phyloP scores from a whole-genome alignment of 2,888 invertebrate genomes.

The Myopa tessellatipennis region DNA sequence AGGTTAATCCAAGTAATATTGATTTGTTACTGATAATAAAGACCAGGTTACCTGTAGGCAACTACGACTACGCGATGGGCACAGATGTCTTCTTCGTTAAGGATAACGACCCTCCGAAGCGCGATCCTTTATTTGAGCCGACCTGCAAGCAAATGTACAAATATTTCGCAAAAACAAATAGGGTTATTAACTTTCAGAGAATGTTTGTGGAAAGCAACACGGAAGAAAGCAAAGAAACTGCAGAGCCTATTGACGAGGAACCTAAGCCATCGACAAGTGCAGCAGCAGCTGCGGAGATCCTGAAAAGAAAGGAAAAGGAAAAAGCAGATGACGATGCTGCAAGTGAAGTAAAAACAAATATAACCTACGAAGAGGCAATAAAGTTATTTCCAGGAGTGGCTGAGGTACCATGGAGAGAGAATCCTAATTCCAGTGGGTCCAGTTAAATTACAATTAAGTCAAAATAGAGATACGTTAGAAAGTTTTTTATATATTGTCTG shows the following conservation, averaged over 20 bases:
- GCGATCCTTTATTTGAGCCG: slow-evolving; percentile 72
- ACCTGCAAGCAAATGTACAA: slow-evolving; percentile 72
- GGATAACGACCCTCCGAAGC: slow-evolving; percentile 68
- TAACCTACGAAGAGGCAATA: slow-evolving; percentile 63
- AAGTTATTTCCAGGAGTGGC: slow-evolving; percentile 54
- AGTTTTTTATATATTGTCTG: background rate
- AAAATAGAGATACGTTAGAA: background rate
- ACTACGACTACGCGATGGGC: slow-evolving; percentile 76
- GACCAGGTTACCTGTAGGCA: slow-evolving; percentile 69
- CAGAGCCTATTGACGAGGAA: slow-evolving; percentile 34
- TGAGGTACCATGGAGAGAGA: slow-evolving; percentile 43
- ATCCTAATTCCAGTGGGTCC: background rate
- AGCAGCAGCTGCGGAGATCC: slow-evolving; percentile 6
- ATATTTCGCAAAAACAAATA: slow-evolving; percentile 75
- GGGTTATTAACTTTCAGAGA: slow-evolving; percentile 76
- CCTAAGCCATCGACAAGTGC: slow-evolving; percentile 15
- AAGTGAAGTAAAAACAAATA: slow-evolving; percentile 51
- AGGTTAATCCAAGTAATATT: slow-evolving; percentile 62
- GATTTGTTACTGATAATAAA: background rate
- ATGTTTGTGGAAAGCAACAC: slow-evolving; percentile 71
- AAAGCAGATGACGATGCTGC: slow-evolving; percentile 36
- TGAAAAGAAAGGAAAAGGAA: background rate
- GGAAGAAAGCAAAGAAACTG: slow-evolving; percentile 42
- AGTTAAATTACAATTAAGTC: background rate
- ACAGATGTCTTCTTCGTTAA: slow-evolving; percentile 81